A percentile compares a stretch with the other conserved stretches of the same genome.
phyloP scores from a whole-genome alignment of 53 echinoderm and acorn worm species.

The Henricia sp. region DNA sequence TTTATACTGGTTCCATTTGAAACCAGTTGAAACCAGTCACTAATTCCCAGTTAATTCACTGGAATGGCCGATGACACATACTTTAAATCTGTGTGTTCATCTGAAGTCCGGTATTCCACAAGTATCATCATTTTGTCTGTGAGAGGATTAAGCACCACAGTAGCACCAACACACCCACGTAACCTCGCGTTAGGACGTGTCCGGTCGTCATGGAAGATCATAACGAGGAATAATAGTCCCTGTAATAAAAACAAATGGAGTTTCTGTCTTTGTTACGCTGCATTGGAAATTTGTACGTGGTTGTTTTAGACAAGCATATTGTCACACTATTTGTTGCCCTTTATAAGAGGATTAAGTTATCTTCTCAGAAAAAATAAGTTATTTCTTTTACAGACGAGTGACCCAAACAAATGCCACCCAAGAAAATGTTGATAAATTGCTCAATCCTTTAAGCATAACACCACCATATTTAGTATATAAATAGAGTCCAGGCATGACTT shows the following conservation, averaged over 20 bases:
- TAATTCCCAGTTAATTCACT: background rate
- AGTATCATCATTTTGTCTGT: conserved; percentile 22
- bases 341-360: no score
- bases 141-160: conserved; percentile 18
- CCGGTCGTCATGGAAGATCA: conserved; percentile 4
- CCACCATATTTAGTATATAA: no score
- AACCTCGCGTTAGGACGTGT: background rate
- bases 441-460: no score
- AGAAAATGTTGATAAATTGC: no score
- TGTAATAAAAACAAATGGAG: background rate
- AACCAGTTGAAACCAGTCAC: background rate
- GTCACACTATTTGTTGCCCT: no score
- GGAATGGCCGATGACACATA: background rate
- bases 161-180: background rate
- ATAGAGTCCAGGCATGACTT: no score
- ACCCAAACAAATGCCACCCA: no score
- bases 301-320: no score
- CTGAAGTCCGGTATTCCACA: background rate
- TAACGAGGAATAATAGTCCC: conserved; percentile 64
- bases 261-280: no score
- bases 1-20: background rate
- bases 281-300: background rate
- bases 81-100: conserved; percentile 16
- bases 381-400: no score
- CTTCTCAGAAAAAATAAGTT: no score